Percentiles rank a stretch among this genome's conserved stretches.
These are phyloP conservation scores for Ciconia stormi DNA, from an alignment of 2,113 vertebrate species.

Conservation along the genomic window DNA sequence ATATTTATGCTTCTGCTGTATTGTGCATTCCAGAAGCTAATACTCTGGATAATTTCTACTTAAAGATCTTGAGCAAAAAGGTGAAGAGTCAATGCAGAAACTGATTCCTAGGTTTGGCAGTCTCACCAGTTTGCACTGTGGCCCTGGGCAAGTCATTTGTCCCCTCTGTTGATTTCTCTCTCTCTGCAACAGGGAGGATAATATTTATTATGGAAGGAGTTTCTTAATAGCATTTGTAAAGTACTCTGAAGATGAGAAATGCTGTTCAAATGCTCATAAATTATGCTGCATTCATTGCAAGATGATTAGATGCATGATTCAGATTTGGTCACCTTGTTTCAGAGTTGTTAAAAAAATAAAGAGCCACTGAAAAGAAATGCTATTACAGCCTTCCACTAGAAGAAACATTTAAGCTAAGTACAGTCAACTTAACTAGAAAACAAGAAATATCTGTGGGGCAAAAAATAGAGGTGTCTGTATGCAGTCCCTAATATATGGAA, in stretches of 20 bases:
- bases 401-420: not conserved
- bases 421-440: not conserved
- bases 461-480: not conserved
- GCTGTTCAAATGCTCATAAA: not conserved
- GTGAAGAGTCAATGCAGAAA: not conserved
- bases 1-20: not conserved
- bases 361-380: not conserved
- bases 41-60: not conserved
- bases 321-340: not conserved
- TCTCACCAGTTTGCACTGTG: not conserved
- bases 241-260: conserved; percentile 4
- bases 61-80: not conserved
- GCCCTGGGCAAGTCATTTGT: not conserved
- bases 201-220: not conserved
- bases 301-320: not conserved
- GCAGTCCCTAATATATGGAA: not conserved
- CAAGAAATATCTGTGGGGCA: not conserved
- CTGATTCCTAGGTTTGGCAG: not conserved
- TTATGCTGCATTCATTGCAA: not conserved
- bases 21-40: not conserved
- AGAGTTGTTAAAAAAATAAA: conserved; percentile 8
- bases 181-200: not conserved
- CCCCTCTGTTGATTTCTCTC: not conserved
- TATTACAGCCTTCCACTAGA: not conserved
- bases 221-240: not conserved